Base-by-base conservation (phyloP, 2,797 vertebrate species). In the Hybognathus amarus region DNA sequence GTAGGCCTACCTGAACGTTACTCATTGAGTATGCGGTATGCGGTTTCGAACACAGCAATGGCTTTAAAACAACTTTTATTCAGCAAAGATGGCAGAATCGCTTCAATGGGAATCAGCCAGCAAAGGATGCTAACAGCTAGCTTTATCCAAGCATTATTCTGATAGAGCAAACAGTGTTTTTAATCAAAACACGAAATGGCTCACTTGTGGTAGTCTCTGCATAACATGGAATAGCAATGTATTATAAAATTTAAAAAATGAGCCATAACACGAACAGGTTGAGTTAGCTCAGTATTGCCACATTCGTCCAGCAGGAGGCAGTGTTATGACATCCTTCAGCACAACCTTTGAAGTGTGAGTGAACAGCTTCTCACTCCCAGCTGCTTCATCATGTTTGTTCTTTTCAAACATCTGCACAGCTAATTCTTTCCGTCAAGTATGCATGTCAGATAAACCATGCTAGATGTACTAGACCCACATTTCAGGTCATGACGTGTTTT, bases 291-390 rank as follows among this genome's bases (percentile, higher is more conserved):
- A 61, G 50, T 24, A 83, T 5, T 75, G 33, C 33, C 56, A 12
- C 10, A 67, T 79, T 76, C 54, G 36, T 68, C 67, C 87, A 85
- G 74, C 84, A 86, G 87, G 86, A 77, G 87, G 84, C 87, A 88
- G 82, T 82, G 76, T 77, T 77, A 64, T 52, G 36, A 80, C 63
- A 87, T 52, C 52, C 33, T 75, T 74, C 4, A 22, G n/a, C 22
- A 24, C 17, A 52, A 85, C 18, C 30, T 52, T 24, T 70, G 54
- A 67, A 77, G 47, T 15, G 59, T 64, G 50, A 86, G 59, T 68
- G 56, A 86, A 80, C 20, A 5, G 8, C 67, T 64, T 27, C 74
- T 24, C 8, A 80, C 17, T 59, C 11, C 33, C 52, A 80, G 76
- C 80, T 88, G 75, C 20, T 79, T 47, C 52, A 82, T 11, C 61